Percentiles rank a stretch among this genome's conserved stretches.
Evolutionary conservation across 1,140 invertebrate genomes (phyloP).

Genomic region (Limonius californicus): DNA sequence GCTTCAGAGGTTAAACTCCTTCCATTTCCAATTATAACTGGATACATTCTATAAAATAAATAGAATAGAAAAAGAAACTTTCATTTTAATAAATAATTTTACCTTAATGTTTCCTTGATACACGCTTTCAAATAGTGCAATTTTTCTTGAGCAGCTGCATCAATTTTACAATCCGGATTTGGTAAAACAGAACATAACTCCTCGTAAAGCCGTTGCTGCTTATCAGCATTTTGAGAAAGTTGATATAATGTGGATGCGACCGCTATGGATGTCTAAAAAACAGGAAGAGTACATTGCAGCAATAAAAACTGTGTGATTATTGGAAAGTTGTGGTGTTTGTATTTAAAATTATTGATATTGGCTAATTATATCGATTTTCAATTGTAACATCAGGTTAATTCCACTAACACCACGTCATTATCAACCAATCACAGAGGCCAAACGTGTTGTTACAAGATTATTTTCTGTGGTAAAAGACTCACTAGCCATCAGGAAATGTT

Average conservation of each 20-base stretch:
- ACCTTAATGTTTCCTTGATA: conserved; percentile 87
- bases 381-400: too few species aligned
- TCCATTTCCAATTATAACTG: conserved; percentile 83
- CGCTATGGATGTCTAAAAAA: conserved; percentile 69
- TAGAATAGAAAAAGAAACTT: conserved; percentile 1
- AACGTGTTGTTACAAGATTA: too few species aligned
- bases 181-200: conserved; percentile 67
- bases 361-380: too few species aligned
- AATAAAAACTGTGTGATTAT: too few species aligned
- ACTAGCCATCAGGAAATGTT: too few species aligned
- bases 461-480: too few species aligned
- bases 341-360: too few species aligned
- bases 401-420: too few species aligned
- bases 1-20: conserved; percentile 75
- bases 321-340: too few species aligned
- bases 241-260: conserved; percentile 77
- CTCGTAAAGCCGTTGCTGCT: conserved; percentile 66
- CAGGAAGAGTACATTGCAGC: too few species aligned
- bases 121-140: conserved; percentile 80
- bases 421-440: too few species aligned
- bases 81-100: not conserved
- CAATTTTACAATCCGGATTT: conserved; percentile 52
- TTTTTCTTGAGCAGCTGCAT: conserved; percentile 61
- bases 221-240: conserved; percentile 68
- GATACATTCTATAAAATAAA: conserved; percentile 66